phyloP scores from a whole-genome alignment of 2,797 vertebrate genomes.

The Triplophysa bombifrons region DNA sequence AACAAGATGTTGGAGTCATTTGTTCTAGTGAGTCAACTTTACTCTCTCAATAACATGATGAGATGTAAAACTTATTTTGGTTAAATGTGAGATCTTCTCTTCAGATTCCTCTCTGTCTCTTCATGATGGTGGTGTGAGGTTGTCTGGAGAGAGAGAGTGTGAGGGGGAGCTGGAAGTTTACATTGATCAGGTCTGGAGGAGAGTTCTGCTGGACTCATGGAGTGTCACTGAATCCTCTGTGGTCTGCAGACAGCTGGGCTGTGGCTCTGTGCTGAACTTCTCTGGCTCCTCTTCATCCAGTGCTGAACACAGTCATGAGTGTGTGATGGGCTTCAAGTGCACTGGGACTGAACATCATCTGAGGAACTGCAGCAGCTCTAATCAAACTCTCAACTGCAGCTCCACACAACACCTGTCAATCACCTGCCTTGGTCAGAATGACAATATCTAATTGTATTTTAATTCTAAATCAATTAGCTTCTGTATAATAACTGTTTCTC shows the following conservation, averaged over 20 bases:
- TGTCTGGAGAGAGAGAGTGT: conserved; percentile 56
- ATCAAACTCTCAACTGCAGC: conserved; percentile 43
- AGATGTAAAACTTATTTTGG: no score
- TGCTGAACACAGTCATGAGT: conserved; percentile 39
- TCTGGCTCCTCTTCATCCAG: conserved; percentile 22
- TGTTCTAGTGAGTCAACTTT: conserved; percentile 46
- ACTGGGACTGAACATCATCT: conserved; percentile 56
- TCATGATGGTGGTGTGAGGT: conserved; percentile 14
- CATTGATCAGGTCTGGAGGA: conserved; percentile 63
- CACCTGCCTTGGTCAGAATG: conserved; percentile 30
- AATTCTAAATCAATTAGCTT: no score
- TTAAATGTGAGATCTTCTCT: neutral
- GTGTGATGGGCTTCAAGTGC: conserved; percentile 54
- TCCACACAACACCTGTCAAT: conserved; percentile 35
- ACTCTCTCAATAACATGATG: neutral
- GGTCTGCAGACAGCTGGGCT: conserved; percentile 70
- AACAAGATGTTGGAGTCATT: conserved; percentile 48
- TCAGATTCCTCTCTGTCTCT: conserved; percentile 30
- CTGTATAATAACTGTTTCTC: neutral
- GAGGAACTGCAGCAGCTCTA: conserved; percentile 46
- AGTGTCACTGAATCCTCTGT: conserved; percentile 61
- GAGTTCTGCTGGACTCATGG: conserved; percentile 63
- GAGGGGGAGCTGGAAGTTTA: conserved; percentile 60
- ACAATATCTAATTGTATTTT: no score
- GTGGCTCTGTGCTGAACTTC: conserved; percentile 62